phyloP scores from a whole-genome alignment of 2,797 vertebrate genomes.

The Acipenser oxyrinchus region DNA sequence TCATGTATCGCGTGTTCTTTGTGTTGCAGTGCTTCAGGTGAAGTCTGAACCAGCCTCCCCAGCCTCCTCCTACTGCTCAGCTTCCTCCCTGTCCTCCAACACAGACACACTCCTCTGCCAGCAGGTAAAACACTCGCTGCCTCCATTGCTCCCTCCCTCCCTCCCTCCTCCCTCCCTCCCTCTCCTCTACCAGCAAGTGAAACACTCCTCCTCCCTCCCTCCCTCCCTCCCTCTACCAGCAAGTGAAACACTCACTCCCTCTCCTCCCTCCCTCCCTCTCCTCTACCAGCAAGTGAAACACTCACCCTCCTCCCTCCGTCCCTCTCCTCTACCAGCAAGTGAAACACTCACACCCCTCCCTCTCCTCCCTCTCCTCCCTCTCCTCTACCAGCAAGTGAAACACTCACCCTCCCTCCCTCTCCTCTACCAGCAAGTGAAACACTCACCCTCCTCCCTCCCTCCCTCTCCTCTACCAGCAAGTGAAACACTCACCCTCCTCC shows the following conservation, averaged over 20 bases:
- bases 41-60: constrained; percentile 79
- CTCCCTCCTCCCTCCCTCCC: neutral
- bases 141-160: neutral
- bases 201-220: neutral
- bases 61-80: constrained; percentile 55
- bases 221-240: neutral
- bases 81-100: constrained; percentile 41
- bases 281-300: too few species aligned
- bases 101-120: constrained; percentile 53
- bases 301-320: too few species aligned
- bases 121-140: neutral
- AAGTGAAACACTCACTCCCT: neutral
- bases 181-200: neutral
- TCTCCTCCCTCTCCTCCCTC: too few species aligned
- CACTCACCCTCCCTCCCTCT: too few species aligned
- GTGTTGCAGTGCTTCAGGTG: constrained; percentile 67
- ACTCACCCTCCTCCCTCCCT: too few species aligned
- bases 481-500: too few species aligned
- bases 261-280: neutral
- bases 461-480: too few species aligned
- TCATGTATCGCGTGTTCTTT: neutral
- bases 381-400: too few species aligned
- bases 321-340: too few species aligned
- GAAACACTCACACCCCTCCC: too few species aligned
- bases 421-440: too few species aligned